Evolutionary conservation across 2,888 invertebrate genomes (phyloP).

Genomic region (Eupithecia inturbata): DNA sequence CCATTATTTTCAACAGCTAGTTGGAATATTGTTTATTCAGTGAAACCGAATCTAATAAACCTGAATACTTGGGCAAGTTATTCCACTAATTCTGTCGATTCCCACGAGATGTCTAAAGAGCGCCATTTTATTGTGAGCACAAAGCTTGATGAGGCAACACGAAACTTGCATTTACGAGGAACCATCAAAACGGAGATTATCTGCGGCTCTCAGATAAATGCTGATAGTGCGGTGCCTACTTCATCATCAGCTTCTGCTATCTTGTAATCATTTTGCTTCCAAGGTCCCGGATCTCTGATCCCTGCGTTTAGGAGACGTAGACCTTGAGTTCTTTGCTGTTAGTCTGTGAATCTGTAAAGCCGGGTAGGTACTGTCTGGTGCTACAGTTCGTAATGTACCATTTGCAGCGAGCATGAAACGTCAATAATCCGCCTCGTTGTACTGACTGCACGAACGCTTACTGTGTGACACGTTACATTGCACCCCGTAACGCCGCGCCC

Average conservation of each 20-base stretch:
- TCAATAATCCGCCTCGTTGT: too few species aligned
- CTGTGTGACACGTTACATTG: too few species aligned
- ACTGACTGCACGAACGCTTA: too few species aligned
- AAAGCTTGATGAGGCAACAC: constrained; percentile 29
- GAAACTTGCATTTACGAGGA: constrained; percentile 15
- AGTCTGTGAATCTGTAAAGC: not conserved
- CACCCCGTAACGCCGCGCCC: too few species aligned
- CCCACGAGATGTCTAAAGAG: constrained; percentile 24
- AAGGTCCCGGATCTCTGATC: not conserved
- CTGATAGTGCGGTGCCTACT: constrained; percentile 2
- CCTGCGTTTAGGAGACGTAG: not conserved
- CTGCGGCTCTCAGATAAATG: constrained; percentile 10
- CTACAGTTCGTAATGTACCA: too few species aligned
- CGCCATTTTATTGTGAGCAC: constrained; percentile 32
- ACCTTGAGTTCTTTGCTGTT: not conserved
- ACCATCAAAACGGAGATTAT: constrained; percentile 22
- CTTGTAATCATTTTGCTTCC: not conserved
- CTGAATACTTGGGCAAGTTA: constrained; percentile 16
- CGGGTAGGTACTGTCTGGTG: too few species aligned
- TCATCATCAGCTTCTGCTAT: constrained; percentile 7
- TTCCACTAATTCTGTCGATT: constrained; percentile 19
- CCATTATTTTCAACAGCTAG: not conserved
- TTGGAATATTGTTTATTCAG: not conserved
- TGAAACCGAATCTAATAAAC: constrained; percentile 5
- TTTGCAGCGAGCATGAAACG: too few species aligned